These are phyloP conservation scores for Morone chrysops DNA, from an alignment of 2,113 vertebrate species.

Conservation along the genomic window DNA sequence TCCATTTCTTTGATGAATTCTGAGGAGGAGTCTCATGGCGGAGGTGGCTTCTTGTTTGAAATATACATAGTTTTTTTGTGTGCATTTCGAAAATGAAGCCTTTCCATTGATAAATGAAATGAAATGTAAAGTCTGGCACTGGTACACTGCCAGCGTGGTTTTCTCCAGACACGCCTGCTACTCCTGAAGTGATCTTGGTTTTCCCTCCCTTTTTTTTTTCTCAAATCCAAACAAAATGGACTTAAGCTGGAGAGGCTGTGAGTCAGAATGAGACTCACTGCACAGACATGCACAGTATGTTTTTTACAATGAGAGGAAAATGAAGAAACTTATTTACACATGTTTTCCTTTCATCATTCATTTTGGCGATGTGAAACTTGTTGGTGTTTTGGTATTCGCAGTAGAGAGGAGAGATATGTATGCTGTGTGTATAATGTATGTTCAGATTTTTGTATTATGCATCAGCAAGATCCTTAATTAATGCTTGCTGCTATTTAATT, in stretches of 20 bases:
- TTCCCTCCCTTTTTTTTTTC: constrained; percentile 5
- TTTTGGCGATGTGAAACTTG: background rate
- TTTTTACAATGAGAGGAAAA: background rate
- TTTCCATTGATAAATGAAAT: background rate
- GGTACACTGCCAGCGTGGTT: background rate
- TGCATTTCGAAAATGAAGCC: background rate
- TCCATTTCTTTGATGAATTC: background rate
- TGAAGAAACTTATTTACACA: background rate
- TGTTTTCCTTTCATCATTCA: background rate
- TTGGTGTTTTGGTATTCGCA: background rate
- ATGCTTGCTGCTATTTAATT: background rate
- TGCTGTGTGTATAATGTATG: background rate
- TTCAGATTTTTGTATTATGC: background rate
- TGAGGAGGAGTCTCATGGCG: background rate
- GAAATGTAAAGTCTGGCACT: background rate
- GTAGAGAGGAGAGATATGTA: background rate
- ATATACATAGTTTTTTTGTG: background rate
- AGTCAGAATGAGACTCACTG: constrained; percentile 32
- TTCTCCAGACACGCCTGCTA: background rate
- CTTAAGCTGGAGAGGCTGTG: constrained; percentile 15
- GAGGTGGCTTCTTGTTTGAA: background rate
- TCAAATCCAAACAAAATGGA: constrained; percentile 25
- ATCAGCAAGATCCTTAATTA: background rate
- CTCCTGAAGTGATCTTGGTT: constrained; percentile 5
- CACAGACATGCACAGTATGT: background rate